These are phyloP conservation scores for Centrocercus urophasianus DNA, from an alignment of 2,113 vertebrate genomes.

Conservation along the genomic window DNA sequence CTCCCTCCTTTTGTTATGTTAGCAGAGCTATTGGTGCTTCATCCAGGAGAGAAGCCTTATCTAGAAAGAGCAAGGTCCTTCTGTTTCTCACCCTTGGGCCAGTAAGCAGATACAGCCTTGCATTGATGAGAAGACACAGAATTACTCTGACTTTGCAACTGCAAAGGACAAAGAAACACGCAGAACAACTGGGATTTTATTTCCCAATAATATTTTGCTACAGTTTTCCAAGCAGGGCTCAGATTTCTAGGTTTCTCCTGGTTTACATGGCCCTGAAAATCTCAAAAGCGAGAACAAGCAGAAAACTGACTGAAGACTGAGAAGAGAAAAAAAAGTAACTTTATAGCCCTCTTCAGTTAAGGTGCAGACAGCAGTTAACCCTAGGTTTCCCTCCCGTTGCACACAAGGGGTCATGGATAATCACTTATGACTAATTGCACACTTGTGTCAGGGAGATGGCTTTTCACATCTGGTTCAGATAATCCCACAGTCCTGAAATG, in stretches of 20 bases:
- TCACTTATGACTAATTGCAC: constrained; percentile 78
- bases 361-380: constrained; percentile 63
- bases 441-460: constrained; percentile 71
- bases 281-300: constrained; percentile 5
- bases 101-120: background rate
- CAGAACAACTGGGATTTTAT: background rate
- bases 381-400: constrained; percentile 22
- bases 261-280: background rate
- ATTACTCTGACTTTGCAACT: background rate
- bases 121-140: background rate
- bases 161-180: background rate
- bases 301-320: constrained; percentile 9
- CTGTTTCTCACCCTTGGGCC: background rate
- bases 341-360: constrained; percentile 40
- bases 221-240: background rate
- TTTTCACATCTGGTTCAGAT: constrained; percentile 84
- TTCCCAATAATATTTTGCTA: background rate
- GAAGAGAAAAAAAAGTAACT: background rate
- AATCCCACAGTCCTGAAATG: constrained; percentile 72
- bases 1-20: background rate
- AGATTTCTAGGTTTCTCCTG: background rate
- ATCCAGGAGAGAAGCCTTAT: background rate
- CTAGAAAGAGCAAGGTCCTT: background rate
- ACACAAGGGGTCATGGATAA: constrained; percentile 68
- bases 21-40: background rate